Conservation (phyloP, 2,113 vertebrate species). For the Sander lucioperca region DNA sequence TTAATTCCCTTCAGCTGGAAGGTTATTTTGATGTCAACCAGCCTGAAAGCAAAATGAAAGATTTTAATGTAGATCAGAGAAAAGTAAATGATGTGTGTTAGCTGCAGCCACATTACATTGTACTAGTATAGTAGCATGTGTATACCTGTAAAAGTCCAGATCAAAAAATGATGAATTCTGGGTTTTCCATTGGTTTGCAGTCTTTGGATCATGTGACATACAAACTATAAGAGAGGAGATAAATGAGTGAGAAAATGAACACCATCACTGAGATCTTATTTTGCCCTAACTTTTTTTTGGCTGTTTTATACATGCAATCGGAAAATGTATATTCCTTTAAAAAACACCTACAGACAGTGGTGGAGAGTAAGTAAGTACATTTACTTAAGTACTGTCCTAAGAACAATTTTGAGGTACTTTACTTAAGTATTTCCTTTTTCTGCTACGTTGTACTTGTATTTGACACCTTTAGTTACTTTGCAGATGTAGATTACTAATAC, state of each 20-base stretch:
- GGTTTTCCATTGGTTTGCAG: conserved; percentile 77
- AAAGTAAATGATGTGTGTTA: not conserved
- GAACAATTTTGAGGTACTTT: too few species aligned
- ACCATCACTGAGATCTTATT: not conserved
- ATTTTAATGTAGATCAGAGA: not conserved
- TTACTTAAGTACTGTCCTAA: too few species aligned
- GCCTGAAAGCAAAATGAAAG: conserved; percentile 79
- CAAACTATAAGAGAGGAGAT: conserved; percentile 85
- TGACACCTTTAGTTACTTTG: too few species aligned
- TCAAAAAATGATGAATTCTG: conserved; percentile 90
- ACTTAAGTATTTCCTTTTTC: too few species aligned
- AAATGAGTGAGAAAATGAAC: not conserved
- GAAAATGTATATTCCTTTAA: not conserved
- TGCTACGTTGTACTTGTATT: too few species aligned
- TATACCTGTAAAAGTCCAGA: conserved; percentile 94
- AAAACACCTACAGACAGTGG: not conserved
- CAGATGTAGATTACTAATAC: too few species aligned
- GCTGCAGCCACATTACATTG: not conserved
- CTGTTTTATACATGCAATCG: not conserved
- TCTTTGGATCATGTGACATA: conserved; percentile 82
- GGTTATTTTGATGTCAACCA: conserved; percentile 90
- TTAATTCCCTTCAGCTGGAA: conserved; percentile 95
- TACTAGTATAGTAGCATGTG: not conserved
- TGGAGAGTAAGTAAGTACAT: too few species aligned
- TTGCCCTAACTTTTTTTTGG: not conserved